Base-by-base conservation (phyloP, 2,113 vertebrate genomes). In the Nycticorax nycticorax region DNA sequence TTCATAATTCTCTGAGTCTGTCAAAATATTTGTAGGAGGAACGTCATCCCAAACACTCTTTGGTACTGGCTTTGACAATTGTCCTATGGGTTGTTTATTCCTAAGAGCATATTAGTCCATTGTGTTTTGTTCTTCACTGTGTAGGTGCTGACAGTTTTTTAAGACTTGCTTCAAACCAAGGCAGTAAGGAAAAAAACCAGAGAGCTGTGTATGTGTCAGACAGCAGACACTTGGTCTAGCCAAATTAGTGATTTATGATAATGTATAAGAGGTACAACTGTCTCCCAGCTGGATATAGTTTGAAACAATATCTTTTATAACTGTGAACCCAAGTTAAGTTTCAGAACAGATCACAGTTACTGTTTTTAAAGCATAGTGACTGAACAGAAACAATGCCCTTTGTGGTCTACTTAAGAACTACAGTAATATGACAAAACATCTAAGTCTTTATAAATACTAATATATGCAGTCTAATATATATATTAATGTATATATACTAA, bases 61-160 rank as follows among this genome's bases (percentile, higher is more conserved):
- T 75, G 9, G 32, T 81, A 76, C 47, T 66, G 43, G n/a, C 35
- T 66, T 10, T 81, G 30, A 62, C 72, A 20, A 78, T 93, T 94
- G 63, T 53, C 27, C 47, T 85, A 84, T 82, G 50, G 35, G 35
- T 94, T 92, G 89, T 91, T 57, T 82, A n/a, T 79, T 81, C 45
- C 15, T 21, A n/a, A 53, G 23, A 86, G 17, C 39, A 86, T 81
- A 89, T 41, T 81, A 18, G 92, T 92, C 68, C n/a, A 21, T 75
- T 96, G 76, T 3, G 60, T 91, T 97, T 88, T 96, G 28, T 45
- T 80, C 55, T 92, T 93, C 94, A 43, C 50, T 87, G 4, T 89
- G 22, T 82, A 89, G 79, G 28, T 81, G 33, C 10, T 84, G 41
- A 89, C 57, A 81, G 39, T 55, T 67, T 74, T 78, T 64, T 43